Evolutionary conservation across 35 echinoderm and acorn worm species (phyloP).

Genomic region (Heliocidaris tuberculata): DNA sequence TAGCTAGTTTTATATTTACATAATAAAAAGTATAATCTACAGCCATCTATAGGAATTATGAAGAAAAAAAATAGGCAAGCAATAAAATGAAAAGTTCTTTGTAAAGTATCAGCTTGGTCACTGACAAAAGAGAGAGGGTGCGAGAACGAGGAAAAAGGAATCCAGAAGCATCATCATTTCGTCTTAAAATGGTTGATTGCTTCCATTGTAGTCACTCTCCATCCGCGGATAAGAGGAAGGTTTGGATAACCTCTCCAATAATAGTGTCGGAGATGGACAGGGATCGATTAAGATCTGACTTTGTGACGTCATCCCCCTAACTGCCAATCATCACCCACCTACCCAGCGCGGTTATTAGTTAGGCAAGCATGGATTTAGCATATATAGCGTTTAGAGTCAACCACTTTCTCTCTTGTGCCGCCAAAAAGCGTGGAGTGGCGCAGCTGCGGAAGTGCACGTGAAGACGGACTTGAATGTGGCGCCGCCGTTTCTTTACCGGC

Average conservation of each 20-base stretch:
- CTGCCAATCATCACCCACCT: slow-evolving; percentile 8
- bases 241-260: slow-evolving; percentile 24
- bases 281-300: neutral
- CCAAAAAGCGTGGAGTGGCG: neutral
- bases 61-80: no score
- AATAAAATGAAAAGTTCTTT: no score
- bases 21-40: no score
- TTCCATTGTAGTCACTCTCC: neutral
- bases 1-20: no score
- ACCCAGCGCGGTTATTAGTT: neutral
- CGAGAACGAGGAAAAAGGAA: neutral
- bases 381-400: neutral
- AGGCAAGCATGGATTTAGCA: neutral
- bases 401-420: neutral
- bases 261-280: neutral
- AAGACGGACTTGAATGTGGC: neutral
- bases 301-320: neutral
- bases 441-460: neutral
- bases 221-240: neutral
- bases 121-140: neutral
- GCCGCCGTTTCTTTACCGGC: neutral
- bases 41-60: no score
- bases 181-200: neutral
- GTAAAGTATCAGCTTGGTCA: neutral
- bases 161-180: neutral